Base-by-base conservation (phyloP, 2,888 invertebrate genomes). In the Opisthograptis luteolata region DNA sequence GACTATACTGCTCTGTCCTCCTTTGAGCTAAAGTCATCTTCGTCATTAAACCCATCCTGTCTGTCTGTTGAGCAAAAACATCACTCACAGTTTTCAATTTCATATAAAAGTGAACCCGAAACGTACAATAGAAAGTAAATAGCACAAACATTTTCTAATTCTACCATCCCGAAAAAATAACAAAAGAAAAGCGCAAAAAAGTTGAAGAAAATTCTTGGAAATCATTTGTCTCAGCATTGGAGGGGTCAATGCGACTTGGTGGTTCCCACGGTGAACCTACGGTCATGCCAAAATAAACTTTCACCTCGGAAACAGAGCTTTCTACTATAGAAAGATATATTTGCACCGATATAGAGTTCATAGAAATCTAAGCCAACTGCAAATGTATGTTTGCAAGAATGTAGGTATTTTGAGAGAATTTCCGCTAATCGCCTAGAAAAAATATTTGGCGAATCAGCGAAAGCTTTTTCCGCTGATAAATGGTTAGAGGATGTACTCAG, bases 381-480 rank as follows among this genome's bases (percentile, higher is more conserved):
- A 70, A 55, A 43, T 4, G 12, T 49, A 69, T 58, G 32, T 60
- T 73, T 58, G 73, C 52, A 50, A 56, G 20, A 46, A 70, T 71
- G 69, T 83, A 85, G 83, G 83, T 87, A 84, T 84, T 86, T 81
- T 73, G 76, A 79, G 79, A 76, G 79, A 83, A 75, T 81, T 82
- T 79, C 74, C 81, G 81, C 85, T 89, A 89, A 90, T 88, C 83
- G 85, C 73, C 83, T 78, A 84, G 82, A 88, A 88, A 87, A 89
- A 89, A 88, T 85, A 87, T 86, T 87, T 84, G 87, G 83, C 72
- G 83, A 87, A 76, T 85, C 82, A 75, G 80, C 81, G 65, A 70
- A 67, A 72, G 73, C 50, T 86, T 84, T 82, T 78, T 78, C 78
- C 66, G 64, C 77, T 85, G 87, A 87, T 81, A 84, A 87, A 88